Conservation (phyloP, 2,113 vertebrate genomes). For the Chaetodon trifascialis region DNA sequence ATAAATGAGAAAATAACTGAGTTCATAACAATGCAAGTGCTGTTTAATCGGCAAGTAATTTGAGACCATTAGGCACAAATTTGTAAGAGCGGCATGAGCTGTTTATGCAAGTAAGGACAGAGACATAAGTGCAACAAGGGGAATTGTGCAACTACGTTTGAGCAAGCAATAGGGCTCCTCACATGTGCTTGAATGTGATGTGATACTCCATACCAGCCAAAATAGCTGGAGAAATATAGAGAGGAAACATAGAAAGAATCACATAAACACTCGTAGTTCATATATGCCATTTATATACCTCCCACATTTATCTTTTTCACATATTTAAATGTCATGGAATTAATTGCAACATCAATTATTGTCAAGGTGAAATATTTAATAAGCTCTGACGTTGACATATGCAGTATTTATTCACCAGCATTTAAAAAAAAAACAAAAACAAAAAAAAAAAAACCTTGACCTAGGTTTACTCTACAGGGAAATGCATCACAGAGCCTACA, state of each 20-base stretch:
- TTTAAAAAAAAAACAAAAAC: background rate
- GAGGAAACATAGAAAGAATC: no score
- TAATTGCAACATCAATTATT: background rate
- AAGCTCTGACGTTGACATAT: background rate
- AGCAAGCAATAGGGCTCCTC: background rate
- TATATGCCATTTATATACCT: background rate
- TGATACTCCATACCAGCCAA: no score
- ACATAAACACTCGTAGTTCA: background rate
- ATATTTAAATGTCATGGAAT: conserved; percentile 4
- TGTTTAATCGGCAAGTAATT: background rate
- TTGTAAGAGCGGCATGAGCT: background rate
- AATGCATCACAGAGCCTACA: background rate
- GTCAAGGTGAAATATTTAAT: background rate
- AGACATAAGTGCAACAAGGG: background rate
- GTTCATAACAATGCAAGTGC: background rate
- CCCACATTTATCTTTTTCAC: no score
- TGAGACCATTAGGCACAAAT: conserved; percentile 1
- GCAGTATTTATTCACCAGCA: conserved; percentile 7
- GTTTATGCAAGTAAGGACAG: background rate
- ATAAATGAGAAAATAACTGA: conserved; percentile 22
- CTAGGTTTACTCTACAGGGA: background rate
- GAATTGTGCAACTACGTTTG: conserved; percentile 1
- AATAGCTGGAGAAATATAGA: no score
- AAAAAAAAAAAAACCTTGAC: background rate
- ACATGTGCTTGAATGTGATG: no score